Evolutionary conservation across 1,140 invertebrate species (phyloP), one percentile per base, ranked within the genome.

Genomic region (Eumaeus atala): DNA sequence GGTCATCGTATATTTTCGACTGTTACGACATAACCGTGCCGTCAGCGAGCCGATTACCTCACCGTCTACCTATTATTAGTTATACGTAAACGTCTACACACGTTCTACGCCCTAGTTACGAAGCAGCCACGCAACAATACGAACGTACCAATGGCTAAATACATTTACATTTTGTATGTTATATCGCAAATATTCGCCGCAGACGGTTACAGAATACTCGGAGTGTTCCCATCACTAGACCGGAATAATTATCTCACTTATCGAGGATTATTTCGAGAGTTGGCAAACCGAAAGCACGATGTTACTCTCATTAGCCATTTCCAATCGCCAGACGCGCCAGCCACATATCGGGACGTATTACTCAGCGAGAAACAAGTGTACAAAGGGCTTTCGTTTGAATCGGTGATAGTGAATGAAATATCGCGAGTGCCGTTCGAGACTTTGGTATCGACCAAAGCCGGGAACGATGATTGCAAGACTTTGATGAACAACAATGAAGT

Each of bases 231-330:
- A 1, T 89, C 92, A 56, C 78, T 88, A 0, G 90, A 92, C 0
- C 90, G 88, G 34, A 94, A 92, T 70, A 93, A 95, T 67, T 92
- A 93, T 64, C 87, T 90, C 16, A 91, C 93, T 18, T 92, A 92
- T 63, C 84, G 91, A 48, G 89, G 90, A 0, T 67, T 95, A 1
- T 76, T 94, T 3, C 88, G 89, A 21, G 92, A 90, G 54, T 68
- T 95, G 34, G 90, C 90, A 0, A 82, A 76, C 53, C 88, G 90
- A 11, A 92, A 92, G 17, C 92, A 95, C 63, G 81, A 92, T 10
- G 60, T 95, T 9, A 93, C 92, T 0, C 90, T 94, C 10, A 73
- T 94, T 11, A 92, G 90, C 28, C 89, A 91, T 65, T 93, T 92
- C 56, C 88, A 89, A 59, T 69, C 84, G 35, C 65, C 78, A 35